Percentiles rank a stretch among this genome's conserved stretches.
Conservation (phyloP, 2,797 vertebrate genomes). For the Graptemys geographica region DNA sequence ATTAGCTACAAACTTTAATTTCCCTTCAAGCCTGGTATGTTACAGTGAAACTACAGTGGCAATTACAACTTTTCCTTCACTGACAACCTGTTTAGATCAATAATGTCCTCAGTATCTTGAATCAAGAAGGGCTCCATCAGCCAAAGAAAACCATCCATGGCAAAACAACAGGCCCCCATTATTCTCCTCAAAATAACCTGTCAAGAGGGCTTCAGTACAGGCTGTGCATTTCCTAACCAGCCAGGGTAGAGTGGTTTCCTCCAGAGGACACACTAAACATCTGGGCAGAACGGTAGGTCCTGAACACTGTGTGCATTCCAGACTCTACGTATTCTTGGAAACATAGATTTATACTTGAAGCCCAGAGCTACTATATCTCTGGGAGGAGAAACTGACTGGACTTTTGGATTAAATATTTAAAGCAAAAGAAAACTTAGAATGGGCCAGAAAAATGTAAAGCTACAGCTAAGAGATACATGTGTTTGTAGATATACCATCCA, state of each 20-base stretch:
- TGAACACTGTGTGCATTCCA: background rate
- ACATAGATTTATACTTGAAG: background rate
- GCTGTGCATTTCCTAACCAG: accelerated
- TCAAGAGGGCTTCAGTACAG: accelerated
- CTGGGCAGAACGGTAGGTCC: background rate
- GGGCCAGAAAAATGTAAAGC: background rate
- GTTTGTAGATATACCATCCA: background rate
- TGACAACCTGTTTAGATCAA: constrained; percentile 83
- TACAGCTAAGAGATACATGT: background rate
- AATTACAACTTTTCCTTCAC: constrained; percentile 83
- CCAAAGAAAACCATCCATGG: constrained; percentile 35
- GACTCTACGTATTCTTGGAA: background rate
- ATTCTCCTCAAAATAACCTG: background rate
- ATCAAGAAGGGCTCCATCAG: constrained; percentile 65
- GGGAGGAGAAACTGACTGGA: background rate
- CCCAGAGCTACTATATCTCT: background rate
- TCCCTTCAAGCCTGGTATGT: constrained; percentile 82
- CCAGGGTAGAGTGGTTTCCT: accelerated
- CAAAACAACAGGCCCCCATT: background rate
- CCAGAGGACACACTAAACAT: accelerated
- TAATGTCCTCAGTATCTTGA: constrained; percentile 68
- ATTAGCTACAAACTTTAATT: constrained; percentile 86
- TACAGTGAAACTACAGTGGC: constrained; percentile 83
- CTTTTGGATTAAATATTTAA: background rate
- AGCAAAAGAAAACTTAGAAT: background rate